Base-by-base conservation (phyloP, 2,113 vertebrate genomes). In the Prionailurus bengalensis region DNA sequence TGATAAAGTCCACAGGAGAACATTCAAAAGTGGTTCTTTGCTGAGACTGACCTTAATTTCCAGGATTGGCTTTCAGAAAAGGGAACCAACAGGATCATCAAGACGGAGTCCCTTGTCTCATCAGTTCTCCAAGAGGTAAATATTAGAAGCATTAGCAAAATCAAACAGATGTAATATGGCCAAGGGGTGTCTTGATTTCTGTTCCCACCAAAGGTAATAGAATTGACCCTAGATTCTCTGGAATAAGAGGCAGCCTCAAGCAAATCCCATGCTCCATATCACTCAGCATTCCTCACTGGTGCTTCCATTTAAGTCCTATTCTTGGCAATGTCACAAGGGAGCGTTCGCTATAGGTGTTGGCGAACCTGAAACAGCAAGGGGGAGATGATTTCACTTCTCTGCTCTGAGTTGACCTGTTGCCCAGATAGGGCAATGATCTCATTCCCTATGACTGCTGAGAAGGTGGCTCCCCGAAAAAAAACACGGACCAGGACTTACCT, bases 211-310 rank as follows among this genome's bases (percentile, higher is more conserved):
- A 48, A 70, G 19, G 31, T 7, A 42, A 29, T 11, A 21, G 31
- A 7, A 12, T 23, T 29, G 17, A 53, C 25, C 61, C 33, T 14
- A 7, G 23, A 42, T 15, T 53, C 51, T 45, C 51, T 29, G 29
- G 55, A 36, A 15, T 16, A 81, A 29, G 76, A 65, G 31, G n/a
- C 5, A 36, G 23, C 10, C 11, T 63, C 31, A 2, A 25, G n/a
- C 31, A 53, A 93, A 73, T 31, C 31, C 25, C 16, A 0, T 39
- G 13, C 5, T 17, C 36, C 9, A 0, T 11, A 2, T 58, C 45
- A 13, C n/a, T 42, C 11, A 61, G 13, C 3, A 0, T 65, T 11
- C 10, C 61, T n/a, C 9, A 0, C 0, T 13, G 63, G 42, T 13
- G 21, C 3, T 68, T 68, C 19, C 33, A 42, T 66, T 58, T 2